Evolutionary conservation across 2,113 vertebrate species (phyloP).

Genomic region (Amazona guildingii): DNA sequence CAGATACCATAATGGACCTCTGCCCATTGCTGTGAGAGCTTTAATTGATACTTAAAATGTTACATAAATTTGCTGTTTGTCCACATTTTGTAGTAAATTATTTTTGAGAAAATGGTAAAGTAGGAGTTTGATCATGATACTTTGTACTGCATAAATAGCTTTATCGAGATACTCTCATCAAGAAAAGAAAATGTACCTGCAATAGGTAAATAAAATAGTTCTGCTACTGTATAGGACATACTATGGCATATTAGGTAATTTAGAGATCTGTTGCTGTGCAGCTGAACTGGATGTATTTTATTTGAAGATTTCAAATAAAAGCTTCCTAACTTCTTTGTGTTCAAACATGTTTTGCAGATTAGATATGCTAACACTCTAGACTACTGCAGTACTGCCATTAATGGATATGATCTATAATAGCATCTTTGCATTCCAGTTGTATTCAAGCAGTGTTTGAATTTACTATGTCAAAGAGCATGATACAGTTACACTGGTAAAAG

Average conservation of each 20-base stretch:
- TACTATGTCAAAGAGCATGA: not conserved
- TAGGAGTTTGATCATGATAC: not conserved
- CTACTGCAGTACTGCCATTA: not conserved
- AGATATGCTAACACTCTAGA: not conserved
- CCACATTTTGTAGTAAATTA: not conserved
- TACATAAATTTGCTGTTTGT: not conserved
- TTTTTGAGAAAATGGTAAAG: not conserved
- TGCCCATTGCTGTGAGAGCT: not conserved
- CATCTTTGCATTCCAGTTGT: not conserved
- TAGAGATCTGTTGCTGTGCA: not conserved
- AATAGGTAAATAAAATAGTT: not conserved
- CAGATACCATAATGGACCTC: not conserved
- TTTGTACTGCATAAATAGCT: not conserved
- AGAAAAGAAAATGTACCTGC: not conserved
- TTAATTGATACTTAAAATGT: not conserved
- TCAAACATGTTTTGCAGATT: not conserved
- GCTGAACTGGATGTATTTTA: not conserved
- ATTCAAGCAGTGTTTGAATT: not conserved
- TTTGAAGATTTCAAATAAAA: not conserved
- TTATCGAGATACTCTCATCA: not conserved
- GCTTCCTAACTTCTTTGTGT: not conserved
- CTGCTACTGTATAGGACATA: not conserved
- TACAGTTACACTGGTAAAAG: not conserved
- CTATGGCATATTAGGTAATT: not conserved
- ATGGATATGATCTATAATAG: not conserved